Base-by-base conservation (phyloP, 2,797 vertebrate genomes). In the Ctenopoma multispine region DNA sequence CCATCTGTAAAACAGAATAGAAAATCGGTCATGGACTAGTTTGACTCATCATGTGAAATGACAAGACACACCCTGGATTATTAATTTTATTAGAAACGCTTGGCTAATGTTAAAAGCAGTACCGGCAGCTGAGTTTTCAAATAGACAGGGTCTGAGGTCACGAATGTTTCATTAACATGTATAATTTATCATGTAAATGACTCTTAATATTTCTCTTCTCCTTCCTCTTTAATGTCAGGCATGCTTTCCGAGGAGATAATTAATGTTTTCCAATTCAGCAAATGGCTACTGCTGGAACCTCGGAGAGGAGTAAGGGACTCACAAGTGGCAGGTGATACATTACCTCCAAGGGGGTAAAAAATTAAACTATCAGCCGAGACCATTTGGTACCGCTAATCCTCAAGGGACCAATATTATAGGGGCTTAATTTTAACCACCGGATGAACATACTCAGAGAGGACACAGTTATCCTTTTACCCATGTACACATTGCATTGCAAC, bases 1-100 rank as follows among this genome's bases (percentile, higher is more conserved):
- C 93, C 95, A 94, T 97, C 96, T 98, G 96, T 80, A 94, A 95
- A 91, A 91, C 76, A 92, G 65, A 40, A 72, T 14, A 61, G 85
- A 59, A 90, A 62, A 29, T 77, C 60, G 76, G 65, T 86, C 67
- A 85, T 14, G 44, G 40, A 53, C 36, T 24, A 6, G 64, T 80
- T 75, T 55, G 34, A 64, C 48, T 73, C 18, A 46, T 69, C 47
- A 24, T 23, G 38, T 0, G 1, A 66, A 87, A 73, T 31, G 73
- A 43, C 48, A 82, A 23, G 65, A 72, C 49, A 64, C 23, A 66
- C 27, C 29, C 55, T 63, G 18, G 63, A 59, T 67, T 31, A 61
- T 53, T 79, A 7, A 66, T 53, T 75, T 55, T 24, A 17, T 54
- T 69, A 27, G 38, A 71, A 71, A 75, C 29, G 65, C 53, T 67